Conservation (phyloP, 1,140 invertebrate genomes). For the Harlomillsia oculata region DNA sequence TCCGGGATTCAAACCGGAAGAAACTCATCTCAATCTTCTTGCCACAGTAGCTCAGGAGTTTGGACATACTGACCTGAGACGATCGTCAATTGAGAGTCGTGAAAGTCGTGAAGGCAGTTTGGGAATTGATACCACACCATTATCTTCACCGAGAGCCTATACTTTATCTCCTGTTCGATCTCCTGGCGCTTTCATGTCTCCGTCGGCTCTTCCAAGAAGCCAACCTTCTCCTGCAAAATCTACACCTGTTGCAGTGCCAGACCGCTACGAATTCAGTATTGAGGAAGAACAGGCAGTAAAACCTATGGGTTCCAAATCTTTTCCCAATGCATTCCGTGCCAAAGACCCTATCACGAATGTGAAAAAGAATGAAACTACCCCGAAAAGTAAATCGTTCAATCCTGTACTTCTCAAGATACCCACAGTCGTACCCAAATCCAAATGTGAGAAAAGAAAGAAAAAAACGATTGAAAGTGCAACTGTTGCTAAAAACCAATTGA, state of each 20-base stretch:
- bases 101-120: neutral
- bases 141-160: too few relatives aligned
- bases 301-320: too few relatives aligned
- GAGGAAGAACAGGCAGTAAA: too few relatives aligned
- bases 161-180: too few relatives aligned
- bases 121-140: neutral
- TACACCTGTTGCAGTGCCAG: too few relatives aligned
- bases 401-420: constrained; percentile 17
- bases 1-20: constrained; percentile 15
- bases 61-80: constrained; percentile 13
- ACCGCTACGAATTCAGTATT: too few relatives aligned
- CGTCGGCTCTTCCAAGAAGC: neutral
- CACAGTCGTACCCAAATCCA: neutral
- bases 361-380: too few relatives aligned
- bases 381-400: too few relatives aligned
- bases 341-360: too few relatives aligned
- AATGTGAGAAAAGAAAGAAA: neutral
- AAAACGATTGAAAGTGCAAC: neutral
- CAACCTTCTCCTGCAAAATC: neutral
- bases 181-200: too few relatives aligned
- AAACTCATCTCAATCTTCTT: constrained; percentile 30
- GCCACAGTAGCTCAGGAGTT: constrained; percentile 35
- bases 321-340: too few relatives aligned
- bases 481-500: neutral
- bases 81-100: neutral